These are phyloP conservation scores for Macrochelys suwanniensis DNA, from an alignment of 2,797 vertebrate species.

Conservation along the genomic window DNA sequence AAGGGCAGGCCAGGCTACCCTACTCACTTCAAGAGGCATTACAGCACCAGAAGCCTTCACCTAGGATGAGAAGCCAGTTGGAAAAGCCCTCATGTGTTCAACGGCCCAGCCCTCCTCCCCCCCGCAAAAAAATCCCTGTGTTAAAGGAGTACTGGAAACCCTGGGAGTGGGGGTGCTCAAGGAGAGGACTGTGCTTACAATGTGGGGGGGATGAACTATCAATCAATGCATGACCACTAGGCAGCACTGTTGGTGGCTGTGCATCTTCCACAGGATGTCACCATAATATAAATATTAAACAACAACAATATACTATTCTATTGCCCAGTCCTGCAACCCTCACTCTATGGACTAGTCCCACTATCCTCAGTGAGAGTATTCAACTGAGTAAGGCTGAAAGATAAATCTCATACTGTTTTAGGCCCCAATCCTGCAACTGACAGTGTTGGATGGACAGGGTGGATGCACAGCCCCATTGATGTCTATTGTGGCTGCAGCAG, in stretches of 20 bases:
- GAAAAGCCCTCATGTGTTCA: too few species aligned
- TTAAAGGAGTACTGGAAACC: too few species aligned
- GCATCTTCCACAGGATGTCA: background rate
- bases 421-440: background rate
- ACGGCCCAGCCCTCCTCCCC: too few species aligned
- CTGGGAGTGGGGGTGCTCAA: background rate
- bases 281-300: background rate
- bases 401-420: background rate
- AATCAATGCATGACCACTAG: too few species aligned
- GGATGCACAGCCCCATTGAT: background rate
- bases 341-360: background rate
- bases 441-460: background rate
- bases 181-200: background rate
- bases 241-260: background rate
- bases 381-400: background rate
- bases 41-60: too few species aligned
- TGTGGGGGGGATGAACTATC: too few species aligned
- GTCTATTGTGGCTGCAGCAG: background rate
- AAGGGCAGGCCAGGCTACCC: too few species aligned
- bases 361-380: background rate
- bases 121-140: too few species aligned
- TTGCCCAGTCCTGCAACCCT: background rate
- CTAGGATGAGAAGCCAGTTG: too few species aligned
- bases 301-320: background rate
- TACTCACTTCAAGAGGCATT: too few species aligned